Percentiles rank a stretch among this genome's conserved stretches.
Evolutionary conservation across 1,140 invertebrate species (phyloP).

Genomic region (Drosophila sproati): DNA sequence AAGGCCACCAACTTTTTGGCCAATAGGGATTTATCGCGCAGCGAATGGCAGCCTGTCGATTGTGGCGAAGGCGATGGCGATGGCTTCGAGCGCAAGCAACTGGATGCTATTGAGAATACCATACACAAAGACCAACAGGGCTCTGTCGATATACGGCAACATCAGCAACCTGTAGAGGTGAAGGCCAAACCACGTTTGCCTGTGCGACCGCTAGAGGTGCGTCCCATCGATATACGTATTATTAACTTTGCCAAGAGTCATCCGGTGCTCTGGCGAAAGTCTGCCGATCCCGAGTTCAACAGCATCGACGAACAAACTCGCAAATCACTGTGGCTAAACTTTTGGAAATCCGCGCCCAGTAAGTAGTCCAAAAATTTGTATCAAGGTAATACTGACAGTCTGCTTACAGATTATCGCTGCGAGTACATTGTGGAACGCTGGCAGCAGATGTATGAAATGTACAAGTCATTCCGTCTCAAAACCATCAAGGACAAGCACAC

Average conservation of each 20-base stretch:
- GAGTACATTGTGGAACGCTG: conserved; percentile 77
- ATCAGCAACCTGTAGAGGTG: neutral
- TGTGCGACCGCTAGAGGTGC: conserved; percentile 63
- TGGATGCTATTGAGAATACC: conserved; percentile 73
- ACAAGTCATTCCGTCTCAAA: conserved; percentile 78
- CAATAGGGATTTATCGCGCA: conserved; percentile 65
- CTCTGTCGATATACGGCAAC: conserved; percentile 4
- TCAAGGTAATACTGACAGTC: neutral
- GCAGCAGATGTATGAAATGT: conserved; percentile 83
- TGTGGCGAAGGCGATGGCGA: conserved; percentile 78
- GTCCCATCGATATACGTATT: conserved; percentile 68
- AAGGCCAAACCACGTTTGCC: conserved; percentile 24
- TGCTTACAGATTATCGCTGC: conserved; percentile 59
- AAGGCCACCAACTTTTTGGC: conserved; percentile 80
- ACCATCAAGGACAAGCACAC: conserved; percentile 69
- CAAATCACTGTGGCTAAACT: conserved; percentile 72
- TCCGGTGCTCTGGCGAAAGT: conserved; percentile 78
- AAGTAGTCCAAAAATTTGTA: conserved; percentile 18
- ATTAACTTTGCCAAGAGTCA: conserved; percentile 83
- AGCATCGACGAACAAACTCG: conserved; percentile 77
- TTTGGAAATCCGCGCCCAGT: conserved; percentile 68
- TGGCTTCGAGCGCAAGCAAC: conserved; percentile 63
- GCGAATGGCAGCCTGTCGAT: conserved; percentile 67
- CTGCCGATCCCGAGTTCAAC: conserved; percentile 69
- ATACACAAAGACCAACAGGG: conserved; percentile 40